These are phyloP conservation scores for Cygnus buccinator DNA, from an alignment of 2,113 vertebrate species.

Conservation along the genomic window DNA sequence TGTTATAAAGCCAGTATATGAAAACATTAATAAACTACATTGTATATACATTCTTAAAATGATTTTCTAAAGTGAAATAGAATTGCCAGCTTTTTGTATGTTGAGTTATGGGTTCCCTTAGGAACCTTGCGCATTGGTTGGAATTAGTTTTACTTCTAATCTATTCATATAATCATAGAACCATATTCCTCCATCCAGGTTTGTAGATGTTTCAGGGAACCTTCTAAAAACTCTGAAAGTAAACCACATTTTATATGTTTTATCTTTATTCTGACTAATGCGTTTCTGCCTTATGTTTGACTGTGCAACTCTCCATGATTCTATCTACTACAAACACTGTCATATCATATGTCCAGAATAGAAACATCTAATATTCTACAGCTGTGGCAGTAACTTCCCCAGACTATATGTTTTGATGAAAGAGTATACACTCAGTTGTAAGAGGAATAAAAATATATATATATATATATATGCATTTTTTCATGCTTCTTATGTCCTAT, in stretches of 20 bases:
- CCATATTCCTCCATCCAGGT: background rate
- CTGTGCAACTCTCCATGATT: background rate
- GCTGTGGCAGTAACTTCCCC: background rate
- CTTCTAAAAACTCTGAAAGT: background rate
- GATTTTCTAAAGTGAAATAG: background rate
- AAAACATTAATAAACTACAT: background rate
- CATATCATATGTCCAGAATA: background rate
- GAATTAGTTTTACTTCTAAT: background rate
- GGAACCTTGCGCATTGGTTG: background rate
- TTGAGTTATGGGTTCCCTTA: background rate
- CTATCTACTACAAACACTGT: background rate
- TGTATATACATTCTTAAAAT: background rate
- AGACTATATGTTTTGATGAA: background rate
- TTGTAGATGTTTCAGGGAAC: background rate
- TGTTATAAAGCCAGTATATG: background rate
- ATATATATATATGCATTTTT: background rate
- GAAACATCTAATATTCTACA: background rate
- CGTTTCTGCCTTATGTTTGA: background rate
- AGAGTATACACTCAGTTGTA: background rate
- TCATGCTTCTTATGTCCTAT: background rate
- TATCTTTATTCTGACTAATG: background rate
- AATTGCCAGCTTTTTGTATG: background rate
- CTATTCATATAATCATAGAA: background rate
- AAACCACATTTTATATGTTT: background rate
- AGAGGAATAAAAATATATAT: background rate